Base-by-base conservation (phyloP, 2,888 invertebrate genomes). In the Drosophila phalerata region DNA sequence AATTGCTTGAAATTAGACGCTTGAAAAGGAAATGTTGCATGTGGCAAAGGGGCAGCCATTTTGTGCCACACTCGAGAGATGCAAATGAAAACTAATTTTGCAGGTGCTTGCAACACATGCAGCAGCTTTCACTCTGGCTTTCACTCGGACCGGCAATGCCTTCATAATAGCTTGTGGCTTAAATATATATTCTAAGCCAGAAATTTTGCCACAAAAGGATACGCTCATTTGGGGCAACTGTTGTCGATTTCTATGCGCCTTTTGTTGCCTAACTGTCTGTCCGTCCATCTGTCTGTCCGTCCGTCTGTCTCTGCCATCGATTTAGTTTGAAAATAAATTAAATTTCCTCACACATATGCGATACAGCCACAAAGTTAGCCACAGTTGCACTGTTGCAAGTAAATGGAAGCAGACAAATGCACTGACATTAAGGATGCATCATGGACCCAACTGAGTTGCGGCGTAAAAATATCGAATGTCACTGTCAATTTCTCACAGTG, bases 291-390 rank as follows among this genome's bases (percentile, higher is more conserved):
- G 49, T 19, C 53, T 34, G 10, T 45, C 11, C 17, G 28, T 45
- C 15, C 17, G 28, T 1, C 8, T 58, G 45, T 55, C 63, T 64
- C 52, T 67, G 71, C 69, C 67, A 82, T 86, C 82, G 87, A 83
- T 83, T 78, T 81, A 76, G 79, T 73, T 85, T 48, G 51, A 68
- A 85, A 83, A 73, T 87, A 84, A 84, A 87, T 84, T 87, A 85
- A 82, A 82, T 87, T 87, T 77, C 48, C 48, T 40, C 52, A 42
- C 51, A 51, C 51, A 51, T 57, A 28, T 45, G 48, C 48, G 30
- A 28, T 17, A 53, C 25, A 69, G 57, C 57, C 60, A 53, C 37
- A 66, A 38, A 53, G 56, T 73, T 60, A 25, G 43, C 57, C 57
- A 52, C 43, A 43, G 40, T 53, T 53, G 38, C 38, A 28, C 28